Percentiles rank a stretch among this genome's conserved stretches.
These are phyloP conservation scores for Oscheius sp. DNA, from an alignment of 2,888 invertebrate species.

Conservation along the genomic window DNA sequence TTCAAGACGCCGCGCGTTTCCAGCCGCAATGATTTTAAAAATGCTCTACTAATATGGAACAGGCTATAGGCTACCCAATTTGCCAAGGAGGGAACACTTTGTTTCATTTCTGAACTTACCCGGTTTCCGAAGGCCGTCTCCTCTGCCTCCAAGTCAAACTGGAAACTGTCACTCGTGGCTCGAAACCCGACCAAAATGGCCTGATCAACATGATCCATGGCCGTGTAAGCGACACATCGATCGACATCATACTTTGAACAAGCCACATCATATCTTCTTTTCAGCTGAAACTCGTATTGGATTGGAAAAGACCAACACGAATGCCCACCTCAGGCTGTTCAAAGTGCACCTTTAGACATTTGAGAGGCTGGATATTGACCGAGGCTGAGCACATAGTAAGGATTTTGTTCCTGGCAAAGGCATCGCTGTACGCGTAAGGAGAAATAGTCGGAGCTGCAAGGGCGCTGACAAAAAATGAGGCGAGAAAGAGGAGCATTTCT, in stretches of 20 bases:
- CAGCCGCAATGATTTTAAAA: too few relatives aligned
- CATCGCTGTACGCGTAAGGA: conserved; percentile 47
- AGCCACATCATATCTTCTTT: conserved; percentile 41
- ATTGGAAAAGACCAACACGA: neutral
- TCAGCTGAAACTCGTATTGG: conserved; percentile 29
- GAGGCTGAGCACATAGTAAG: conserved; percentile 54
- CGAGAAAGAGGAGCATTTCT: conserved; percentile 8
- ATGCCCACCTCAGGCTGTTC: conserved; percentile 42
- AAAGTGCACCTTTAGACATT: conserved; percentile 52
- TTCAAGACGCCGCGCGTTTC: too few relatives aligned
- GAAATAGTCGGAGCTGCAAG: conserved; percentile 29
- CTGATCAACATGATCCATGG: conserved; percentile 47
- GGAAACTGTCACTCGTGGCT: conserved; percentile 46
- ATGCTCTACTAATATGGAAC: too few relatives aligned
- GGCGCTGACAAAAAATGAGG: neutral
- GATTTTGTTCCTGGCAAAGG: conserved; percentile 50
- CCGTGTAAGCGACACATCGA: conserved; percentile 46
- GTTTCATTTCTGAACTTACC: conserved; percentile 12
- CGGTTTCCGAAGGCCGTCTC: conserved; percentile 43
- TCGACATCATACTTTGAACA: conserved; percentile 45
- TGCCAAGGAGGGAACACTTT: too few relatives aligned
- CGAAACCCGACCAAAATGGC: conserved; percentile 48
- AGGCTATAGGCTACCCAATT: too few relatives aligned
- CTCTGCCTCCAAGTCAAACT: conserved; percentile 45
- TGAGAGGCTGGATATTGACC: conserved; percentile 48